Conservation (phyloP, 2,888 invertebrate species). For the Sarcophaga rosellei region DNA sequence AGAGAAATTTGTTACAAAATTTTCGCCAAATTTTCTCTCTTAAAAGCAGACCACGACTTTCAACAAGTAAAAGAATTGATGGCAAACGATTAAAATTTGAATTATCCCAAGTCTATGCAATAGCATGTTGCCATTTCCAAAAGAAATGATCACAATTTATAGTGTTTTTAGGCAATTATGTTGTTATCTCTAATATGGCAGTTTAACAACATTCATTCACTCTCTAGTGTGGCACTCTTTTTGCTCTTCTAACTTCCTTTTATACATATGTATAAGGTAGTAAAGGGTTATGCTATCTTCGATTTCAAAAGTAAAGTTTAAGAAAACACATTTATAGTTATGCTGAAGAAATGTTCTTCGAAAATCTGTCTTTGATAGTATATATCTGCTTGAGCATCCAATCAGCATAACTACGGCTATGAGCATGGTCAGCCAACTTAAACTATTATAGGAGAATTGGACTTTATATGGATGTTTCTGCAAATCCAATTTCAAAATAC, state of each 20-base stretch:
- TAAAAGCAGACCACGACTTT: background rate
- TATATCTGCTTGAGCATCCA: too few species aligned
- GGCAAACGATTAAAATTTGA: constrained; percentile 54
- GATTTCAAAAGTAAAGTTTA: too few species aligned
- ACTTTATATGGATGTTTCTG: too few species aligned
- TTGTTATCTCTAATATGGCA: constrained; percentile 43
- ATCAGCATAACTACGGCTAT: too few species aligned
- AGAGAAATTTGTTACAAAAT: constrained; percentile 29
- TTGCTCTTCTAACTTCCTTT: background rate
- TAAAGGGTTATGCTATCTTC: too few species aligned
- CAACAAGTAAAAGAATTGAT: constrained; percentile 42
- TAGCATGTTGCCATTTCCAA: background rate
- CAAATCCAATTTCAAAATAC: too few species aligned
- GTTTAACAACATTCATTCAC: background rate
- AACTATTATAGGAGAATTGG: too few species aligned
- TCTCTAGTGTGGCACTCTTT: background rate
- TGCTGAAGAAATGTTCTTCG: too few species aligned
- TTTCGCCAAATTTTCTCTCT: background rate
- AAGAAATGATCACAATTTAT: constrained; percentile 57
- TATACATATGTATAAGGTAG: too few species aligned
- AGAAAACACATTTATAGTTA: too few species aligned
- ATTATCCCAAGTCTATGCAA: constrained; percentile 24
- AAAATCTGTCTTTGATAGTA: too few species aligned
- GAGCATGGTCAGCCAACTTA: too few species aligned
- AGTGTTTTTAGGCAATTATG: constrained; percentile 58